These are phyloP conservation scores for Xenopus borealis DNA, from an alignment of 2,113 vertebrate species.

Conservation along the genomic window DNA sequence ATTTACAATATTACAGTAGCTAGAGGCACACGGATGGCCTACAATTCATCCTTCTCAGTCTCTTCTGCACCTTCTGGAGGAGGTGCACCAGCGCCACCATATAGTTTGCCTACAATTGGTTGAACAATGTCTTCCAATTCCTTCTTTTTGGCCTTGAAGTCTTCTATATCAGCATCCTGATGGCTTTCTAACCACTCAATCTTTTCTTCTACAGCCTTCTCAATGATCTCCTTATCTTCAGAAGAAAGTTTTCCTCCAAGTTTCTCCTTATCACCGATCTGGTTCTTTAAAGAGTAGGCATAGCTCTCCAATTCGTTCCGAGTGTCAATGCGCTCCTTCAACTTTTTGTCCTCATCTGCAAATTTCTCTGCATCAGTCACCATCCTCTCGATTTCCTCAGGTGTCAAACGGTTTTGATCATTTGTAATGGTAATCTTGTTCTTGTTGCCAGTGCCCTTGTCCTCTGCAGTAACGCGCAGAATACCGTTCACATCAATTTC, in stretches of 20 bases:
- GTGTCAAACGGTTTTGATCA: constrained; percentile 90
- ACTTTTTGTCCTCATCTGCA: constrained; percentile 89
- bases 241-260: constrained; percentile 90
- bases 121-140: constrained; percentile 95
- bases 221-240: constrained; percentile 90
- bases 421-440: constrained; percentile 98
- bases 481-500: constrained; percentile 95
- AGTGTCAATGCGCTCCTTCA: constrained; percentile 90
- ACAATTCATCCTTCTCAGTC: constrained; percentile 89
- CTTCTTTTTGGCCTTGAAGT: constrained; percentile 95
- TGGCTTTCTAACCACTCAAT: constrained; percentile 97
- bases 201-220: constrained; percentile 94
- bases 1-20: constrained; percentile 72
- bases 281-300: constrained; percentile 94
- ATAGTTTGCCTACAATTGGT: constrained; percentile 92
- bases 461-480: constrained; percentile 88
- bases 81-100: constrained; percentile 80
- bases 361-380: constrained; percentile 93
- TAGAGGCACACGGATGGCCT: constrained; percentile 61
- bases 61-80: constrained; percentile 71
- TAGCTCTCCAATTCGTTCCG: constrained; percentile 94
- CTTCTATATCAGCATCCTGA: constrained; percentile 89
- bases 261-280: constrained; percentile 95
- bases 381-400: constrained; percentile 94
- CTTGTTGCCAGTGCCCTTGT: constrained; percentile 97